Percentiles rank a stretch among this genome's conserved stretches.
phyloP scores from a whole-genome alignment of 2,113 vertebrate genomes.

The Dicerorhinus sumatrensis region DNA sequence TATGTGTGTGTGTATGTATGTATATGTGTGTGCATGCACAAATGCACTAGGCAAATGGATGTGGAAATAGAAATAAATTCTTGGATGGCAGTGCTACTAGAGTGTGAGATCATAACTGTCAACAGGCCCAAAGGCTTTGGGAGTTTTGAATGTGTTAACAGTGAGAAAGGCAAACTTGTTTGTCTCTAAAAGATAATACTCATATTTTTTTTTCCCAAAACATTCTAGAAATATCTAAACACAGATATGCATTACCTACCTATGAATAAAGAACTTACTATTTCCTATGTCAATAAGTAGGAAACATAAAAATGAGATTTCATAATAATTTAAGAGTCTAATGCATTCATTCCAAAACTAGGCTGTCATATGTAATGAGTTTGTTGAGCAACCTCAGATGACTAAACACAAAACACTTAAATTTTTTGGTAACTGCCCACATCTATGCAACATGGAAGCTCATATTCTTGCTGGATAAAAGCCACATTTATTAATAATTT shows the following conservation, averaged over 20 bases:
- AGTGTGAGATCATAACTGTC: neutral
- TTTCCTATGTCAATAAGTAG: neutral
- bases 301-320: neutral
- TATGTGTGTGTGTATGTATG: neutral
- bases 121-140: neutral
- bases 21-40: accelerated
- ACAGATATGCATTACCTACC: neutral
- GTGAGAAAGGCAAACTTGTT: neutral
- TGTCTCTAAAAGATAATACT: neutral
- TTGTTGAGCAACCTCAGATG: neutral
- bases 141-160: neutral
- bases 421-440: neutral
- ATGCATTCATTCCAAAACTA: neutral
- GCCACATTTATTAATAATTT: neutral
- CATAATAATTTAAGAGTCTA: neutral
- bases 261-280: neutral
- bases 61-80: neutral
- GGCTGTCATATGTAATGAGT: neutral
- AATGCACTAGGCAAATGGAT: too few relatives aligned
- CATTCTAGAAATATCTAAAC: neutral
- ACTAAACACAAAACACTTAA: neutral
- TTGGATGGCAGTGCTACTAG: neutral
- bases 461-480: neutral
- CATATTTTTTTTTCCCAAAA: neutral
- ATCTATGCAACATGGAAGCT: neutral